These are phyloP conservation scores for Thunnus thynnus DNA, from an alignment of 2,113 vertebrate species.

Conservation along the genomic window DNA sequence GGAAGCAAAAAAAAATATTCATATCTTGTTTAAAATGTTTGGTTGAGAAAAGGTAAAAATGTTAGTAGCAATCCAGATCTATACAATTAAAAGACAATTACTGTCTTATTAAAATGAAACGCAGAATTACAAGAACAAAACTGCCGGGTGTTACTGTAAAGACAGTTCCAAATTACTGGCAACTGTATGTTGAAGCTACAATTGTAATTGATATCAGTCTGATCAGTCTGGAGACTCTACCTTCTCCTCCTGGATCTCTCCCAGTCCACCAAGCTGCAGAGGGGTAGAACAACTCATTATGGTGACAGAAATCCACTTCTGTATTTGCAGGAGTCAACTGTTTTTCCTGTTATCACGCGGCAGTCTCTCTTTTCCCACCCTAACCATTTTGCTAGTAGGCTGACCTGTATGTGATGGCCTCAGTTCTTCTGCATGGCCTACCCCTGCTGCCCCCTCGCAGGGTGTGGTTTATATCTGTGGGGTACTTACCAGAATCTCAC, in stretches of 20 bases:
- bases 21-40: conserved; percentile 12
- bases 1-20: conserved; percentile 7
- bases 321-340: conserved; percentile 10
- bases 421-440: conserved; percentile 79
- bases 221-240: conserved; percentile 71
- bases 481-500: conserved; percentile 99
- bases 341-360: conserved; percentile 16
- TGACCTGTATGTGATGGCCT: conserved; percentile 67
- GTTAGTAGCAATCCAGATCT: conserved; percentile 68
- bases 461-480: conserved; percentile 73
- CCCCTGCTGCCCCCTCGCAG: conserved; percentile 79
- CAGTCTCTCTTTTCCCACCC: conserved; percentile 24
- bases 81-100: conserved; percentile 79
- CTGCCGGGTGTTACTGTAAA: conserved; percentile 20
- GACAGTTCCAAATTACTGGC: conserved; percentile 79
- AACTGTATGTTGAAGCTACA: conserved; percentile 43
- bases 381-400: conserved; percentile 29
- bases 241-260: conserved; percentile 79
- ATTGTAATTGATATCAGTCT: conserved; percentile 40
- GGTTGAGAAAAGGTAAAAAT: conserved; percentile 17
- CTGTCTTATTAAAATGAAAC: conserved; percentile 62
- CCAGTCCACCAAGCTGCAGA: conserved; percentile 79
- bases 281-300: conserved; percentile 64
- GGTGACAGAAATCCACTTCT: conserved; percentile 4
- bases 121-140: conserved; percentile 59